Conservation (phyloP, 1,140 invertebrate genomes). For the Drosophila bifasciata region DNA sequence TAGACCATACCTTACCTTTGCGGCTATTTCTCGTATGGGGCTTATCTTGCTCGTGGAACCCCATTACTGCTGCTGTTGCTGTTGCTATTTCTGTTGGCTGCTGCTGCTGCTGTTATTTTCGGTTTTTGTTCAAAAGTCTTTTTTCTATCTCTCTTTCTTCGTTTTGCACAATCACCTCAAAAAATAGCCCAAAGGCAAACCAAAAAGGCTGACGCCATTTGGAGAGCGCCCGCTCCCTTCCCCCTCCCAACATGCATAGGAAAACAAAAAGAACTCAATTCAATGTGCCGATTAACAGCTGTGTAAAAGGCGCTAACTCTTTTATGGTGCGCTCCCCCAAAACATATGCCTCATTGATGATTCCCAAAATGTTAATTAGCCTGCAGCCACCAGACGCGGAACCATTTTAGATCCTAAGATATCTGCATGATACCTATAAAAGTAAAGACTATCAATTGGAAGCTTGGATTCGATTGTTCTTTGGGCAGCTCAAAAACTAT, state of each 20-base stretch:
- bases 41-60: slow-evolving; percentile 54
- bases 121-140: slow-evolving; percentile 16
- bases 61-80: slow-evolving; percentile 40
- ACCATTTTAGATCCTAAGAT: no score
- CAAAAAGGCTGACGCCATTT: slow-evolving; percentile 41
- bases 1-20: slow-evolving; percentile 25
- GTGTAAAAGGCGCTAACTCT: not conserved
- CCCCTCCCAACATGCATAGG: not conserved
- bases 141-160: not conserved
- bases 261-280: no score
- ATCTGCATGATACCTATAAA: no score
- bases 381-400: no score
- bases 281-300: not conserved
- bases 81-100: no score
- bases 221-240: not conserved
- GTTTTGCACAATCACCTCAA: slow-evolving; percentile 58
- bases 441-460: no score
- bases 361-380: no score
- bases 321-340: slow-evolving; percentile 13
- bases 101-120: slow-evolving; percentile 16
- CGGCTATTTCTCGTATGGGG: slow-evolving; percentile 40
- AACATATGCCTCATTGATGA: not conserved
- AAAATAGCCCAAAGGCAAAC: slow-evolving; percentile 13
- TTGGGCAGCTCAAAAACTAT: no score
- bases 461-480: no score